A percentile compares a stretch with the other conserved stretches of the same genome.
Conservation (phyloP, 1,140 invertebrate genomes). For the Neocloeon triangulifer region DNA sequence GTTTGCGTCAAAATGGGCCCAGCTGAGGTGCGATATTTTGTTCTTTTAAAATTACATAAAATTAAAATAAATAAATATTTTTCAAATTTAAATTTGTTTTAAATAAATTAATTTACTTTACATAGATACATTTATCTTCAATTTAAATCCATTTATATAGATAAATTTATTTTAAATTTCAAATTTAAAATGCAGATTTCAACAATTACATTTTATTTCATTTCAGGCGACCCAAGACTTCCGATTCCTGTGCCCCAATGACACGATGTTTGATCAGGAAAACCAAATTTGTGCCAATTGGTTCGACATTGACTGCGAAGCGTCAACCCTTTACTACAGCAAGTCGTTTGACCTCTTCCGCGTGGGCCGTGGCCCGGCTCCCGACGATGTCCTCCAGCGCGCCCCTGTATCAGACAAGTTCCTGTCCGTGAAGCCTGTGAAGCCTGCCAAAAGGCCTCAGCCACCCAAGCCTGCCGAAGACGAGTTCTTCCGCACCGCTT, state of each 20-base stretch:
- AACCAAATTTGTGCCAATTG: constrained; percentile 78
- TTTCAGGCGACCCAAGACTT: constrained; percentile 48
- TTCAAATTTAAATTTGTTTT: too few species aligned
- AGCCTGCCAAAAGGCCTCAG: constrained; percentile 12
- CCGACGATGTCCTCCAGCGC: constrained; percentile 21
- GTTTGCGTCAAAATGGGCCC: constrained; percentile 66
- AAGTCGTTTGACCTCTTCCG: constrained; percentile 68
- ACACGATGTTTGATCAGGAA: constrained; percentile 79
- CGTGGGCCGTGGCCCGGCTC: constrained; percentile 39
- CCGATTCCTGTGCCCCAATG: constrained; percentile 74
- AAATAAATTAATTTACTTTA: too few species aligned
- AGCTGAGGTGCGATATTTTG: too few species aligned
- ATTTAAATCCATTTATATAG: background rate
- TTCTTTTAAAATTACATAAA: too few species aligned
- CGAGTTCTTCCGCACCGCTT: constrained; percentile 1
- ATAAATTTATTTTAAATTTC: background rate
- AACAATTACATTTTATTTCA: constrained; percentile 4
- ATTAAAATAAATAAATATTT: too few species aligned
- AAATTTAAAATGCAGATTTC: too few species aligned
- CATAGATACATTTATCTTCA: background rate
- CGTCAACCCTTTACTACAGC: constrained; percentile 52
- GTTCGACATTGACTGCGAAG: constrained; percentile 68
- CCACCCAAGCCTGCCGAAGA: constrained; percentile 16
- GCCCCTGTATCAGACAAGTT: constrained; percentile 17
- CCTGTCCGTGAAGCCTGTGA: constrained; percentile 6